Base-by-base conservation (phyloP, 2,888 invertebrate genomes). In the Falcaria lacertinaria region DNA sequence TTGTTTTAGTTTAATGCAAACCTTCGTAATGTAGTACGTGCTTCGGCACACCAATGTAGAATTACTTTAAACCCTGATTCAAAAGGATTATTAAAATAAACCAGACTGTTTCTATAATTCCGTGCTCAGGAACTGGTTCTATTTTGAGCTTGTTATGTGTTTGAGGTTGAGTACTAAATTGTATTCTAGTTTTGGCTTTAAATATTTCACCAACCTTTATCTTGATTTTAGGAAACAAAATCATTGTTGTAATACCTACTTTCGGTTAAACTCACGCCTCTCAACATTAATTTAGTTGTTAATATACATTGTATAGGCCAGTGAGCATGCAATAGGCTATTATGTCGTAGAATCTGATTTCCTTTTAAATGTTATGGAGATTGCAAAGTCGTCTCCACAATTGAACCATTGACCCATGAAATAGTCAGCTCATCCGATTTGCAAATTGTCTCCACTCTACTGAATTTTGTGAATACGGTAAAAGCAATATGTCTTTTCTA, bases 31-130 rank as follows among this genome's bases (percentile, higher is more conserved):
- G 60, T 50, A 54, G 53, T 61, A 66, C 80, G 74, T 79, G 77
- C 57, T 58, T 47, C 41, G 50, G 48, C 59, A 50, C 63, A 64
- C 48, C 49, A 50, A 57, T 50, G 52, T 54, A 55, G 71, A 52
- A 73, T 76, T 76, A 75, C 50, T 55, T 57, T 59, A 57, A 64
- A 66, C 67, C 57, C 63, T 53, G 50, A 57, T 57, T 59, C 56
- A 53, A 60, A 47, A 57, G 68, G 69, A 65, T 74, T 76, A 80
- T 79, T 75, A 65, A 72, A 77, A 79, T 74, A 42, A 50, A 55
- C 41, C 42, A 39, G 50, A 48, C 59, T 48, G 50, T 44, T 50
- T 41, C 45, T 22, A 22, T 22, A 7, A 22, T 22, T 22, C 22
- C 22, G 2, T 22, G 7, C 28, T 11, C 8, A 11, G 8, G 2